Evolutionary conservation across 2,797 vertebrate genomes (phyloP).

Genomic region (Harpagifer antarcticus): DNA sequence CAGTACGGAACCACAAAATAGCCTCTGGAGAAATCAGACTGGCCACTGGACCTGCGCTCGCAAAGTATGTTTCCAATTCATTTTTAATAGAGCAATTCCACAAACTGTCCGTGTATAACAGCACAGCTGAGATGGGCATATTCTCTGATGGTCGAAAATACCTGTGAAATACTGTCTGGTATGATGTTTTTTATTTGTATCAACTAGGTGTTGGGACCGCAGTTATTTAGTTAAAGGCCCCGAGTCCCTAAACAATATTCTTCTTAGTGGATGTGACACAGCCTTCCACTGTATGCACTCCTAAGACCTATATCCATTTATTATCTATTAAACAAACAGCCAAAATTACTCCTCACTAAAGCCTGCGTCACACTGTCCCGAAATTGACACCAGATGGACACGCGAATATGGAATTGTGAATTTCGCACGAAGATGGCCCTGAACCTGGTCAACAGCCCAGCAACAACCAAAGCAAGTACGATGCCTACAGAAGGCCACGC

Average conservation of each 20-base stretch:
- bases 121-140: background rate
- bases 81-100: constrained; percentile 42
- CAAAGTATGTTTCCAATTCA: constrained; percentile 36
- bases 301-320: background rate
- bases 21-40: constrained; percentile 49
- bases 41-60: constrained; percentile 16
- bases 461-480: no score
- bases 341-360: no score
- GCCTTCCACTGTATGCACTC: background rate
- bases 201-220: background rate
- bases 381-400: no score
- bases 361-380: no score
- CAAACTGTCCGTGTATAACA: constrained; percentile 24
- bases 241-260: background rate
- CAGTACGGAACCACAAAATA: constrained; percentile 42
- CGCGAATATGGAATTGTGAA: no score
- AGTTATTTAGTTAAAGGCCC: background rate
- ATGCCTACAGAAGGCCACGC: no score
- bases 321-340: background rate
- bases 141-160: constrained; percentile 1
- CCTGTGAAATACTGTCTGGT: background rate
- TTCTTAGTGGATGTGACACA: background rate
- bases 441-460: no score
- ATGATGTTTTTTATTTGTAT: background rate
- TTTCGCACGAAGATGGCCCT: no score